Evolutionary conservation across 2,888 invertebrate genomes (phyloP).

Genomic region (Mimumesa dahlbomi): DNA sequence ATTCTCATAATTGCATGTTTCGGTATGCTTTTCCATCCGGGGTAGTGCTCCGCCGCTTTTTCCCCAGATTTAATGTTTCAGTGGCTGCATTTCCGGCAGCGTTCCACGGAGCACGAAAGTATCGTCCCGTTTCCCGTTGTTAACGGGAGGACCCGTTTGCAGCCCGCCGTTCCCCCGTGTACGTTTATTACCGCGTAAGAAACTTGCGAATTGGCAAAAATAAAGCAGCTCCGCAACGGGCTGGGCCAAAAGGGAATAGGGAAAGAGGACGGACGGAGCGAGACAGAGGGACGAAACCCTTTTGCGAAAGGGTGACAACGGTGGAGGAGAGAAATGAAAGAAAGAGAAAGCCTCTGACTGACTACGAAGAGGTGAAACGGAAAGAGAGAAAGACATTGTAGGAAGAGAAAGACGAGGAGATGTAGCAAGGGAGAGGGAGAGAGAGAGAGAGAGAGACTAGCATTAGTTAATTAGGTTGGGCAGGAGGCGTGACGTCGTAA

Average conservation of each 20-base stretch:
- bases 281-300: too few relatives aligned
- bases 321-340: conserved; percentile 50
- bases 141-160: conserved; percentile 9
- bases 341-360: too few relatives aligned
- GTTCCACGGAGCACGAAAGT: conserved; percentile 4
- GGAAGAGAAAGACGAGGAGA: conserved; percentile 5
- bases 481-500: conserved; percentile 79
- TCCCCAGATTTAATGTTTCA: conserved; percentile 42
- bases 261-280: conserved; percentile 9
- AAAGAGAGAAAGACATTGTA: conserved; percentile 53
- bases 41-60: conserved; percentile 16
- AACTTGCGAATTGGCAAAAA: conserved; percentile 48
- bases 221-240: conserved; percentile 16
- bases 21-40: conserved; percentile 13
- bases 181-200: conserved; percentile 40
- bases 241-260: background rate
- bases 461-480: conserved; percentile 78
- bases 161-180: conserved; percentile 5
- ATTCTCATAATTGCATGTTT: conserved; percentile 32
- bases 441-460: conserved; percentile 49
- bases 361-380: background rate
- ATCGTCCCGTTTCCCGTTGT: conserved; percentile 29
- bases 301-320: too few relatives aligned
- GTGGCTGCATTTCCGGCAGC: conserved; percentile 23
- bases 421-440: background rate